These are phyloP conservation scores for Rhyacichthys aspro DNA, from an alignment of 2,797 vertebrate genomes.

Conservation along the genomic window DNA sequence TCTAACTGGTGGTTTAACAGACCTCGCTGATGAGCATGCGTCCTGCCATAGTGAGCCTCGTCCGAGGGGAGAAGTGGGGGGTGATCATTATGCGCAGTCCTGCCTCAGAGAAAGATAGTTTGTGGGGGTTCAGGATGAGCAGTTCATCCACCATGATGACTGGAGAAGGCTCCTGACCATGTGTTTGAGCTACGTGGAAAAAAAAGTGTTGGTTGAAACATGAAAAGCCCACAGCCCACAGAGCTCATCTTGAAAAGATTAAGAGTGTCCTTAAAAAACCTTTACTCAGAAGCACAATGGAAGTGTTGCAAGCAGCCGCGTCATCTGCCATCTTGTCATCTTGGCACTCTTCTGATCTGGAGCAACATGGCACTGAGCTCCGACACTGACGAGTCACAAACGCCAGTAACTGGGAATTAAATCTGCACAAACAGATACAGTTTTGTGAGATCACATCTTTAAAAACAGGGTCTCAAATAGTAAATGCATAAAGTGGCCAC, in stretches of 20 bases:
- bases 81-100: conserved; percentile 85
- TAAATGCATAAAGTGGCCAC: conserved; percentile 28
- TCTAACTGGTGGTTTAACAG: background rate
- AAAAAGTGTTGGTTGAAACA: background rate
- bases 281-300: conserved; percentile 81
- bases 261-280: conserved; percentile 50
- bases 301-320: conserved; percentile 73
- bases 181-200: conserved; percentile 43
- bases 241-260: background rate
- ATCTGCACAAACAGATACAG: conserved; percentile 61
- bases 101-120: conserved; percentile 83
- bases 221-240: background rate
- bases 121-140: conserved; percentile 79
- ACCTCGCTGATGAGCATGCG: conserved; percentile 86
- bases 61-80: conserved; percentile 83
- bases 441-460: background rate
- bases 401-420: conserved; percentile 74
- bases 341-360: conserved; percentile 43
- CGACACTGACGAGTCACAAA: conserved; percentile 64
- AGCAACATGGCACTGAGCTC: conserved; percentile 56
- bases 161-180: conserved; percentile 65
- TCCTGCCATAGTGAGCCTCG: conserved; percentile 83
- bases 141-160: conserved; percentile 86
- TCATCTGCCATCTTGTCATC: conserved; percentile 75
- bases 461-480: background rate